Evolutionary conservation across 2,888 invertebrate species (phyloP).

Genomic region (Drosophila quinaria): DNA sequence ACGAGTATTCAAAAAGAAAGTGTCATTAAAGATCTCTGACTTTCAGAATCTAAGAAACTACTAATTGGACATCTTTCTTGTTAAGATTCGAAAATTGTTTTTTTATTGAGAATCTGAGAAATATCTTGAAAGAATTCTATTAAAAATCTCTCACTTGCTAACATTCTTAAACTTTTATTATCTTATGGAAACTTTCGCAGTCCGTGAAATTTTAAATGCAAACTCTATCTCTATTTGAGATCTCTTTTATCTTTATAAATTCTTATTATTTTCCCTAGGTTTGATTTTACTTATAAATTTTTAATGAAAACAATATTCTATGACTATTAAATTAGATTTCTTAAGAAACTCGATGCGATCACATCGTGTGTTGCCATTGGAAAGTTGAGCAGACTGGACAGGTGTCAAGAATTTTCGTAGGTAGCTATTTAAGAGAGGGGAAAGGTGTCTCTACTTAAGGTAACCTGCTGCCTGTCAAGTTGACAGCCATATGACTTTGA

Average conservation of each 20-base stretch:
- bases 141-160: neutral
- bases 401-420: conserved; percentile 51
- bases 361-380: conserved; percentile 43
- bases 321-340: conserved; percentile 23
- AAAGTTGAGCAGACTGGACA: conserved; percentile 49
- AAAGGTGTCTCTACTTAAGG: conserved; percentile 14
- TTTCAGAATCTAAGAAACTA: neutral
- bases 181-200: neutral
- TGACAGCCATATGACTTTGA: conserved; percentile 64
- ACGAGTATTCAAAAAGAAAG: too few relatives aligned
- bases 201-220: neutral
- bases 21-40: too few relatives aligned
- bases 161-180: neutral
- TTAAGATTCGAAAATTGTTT: too few relatives aligned
- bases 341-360: conserved; percentile 21
- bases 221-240: neutral
- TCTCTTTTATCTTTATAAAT: neutral
- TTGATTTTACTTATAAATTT: conserved; percentile 1
- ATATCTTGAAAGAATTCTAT: neutral
- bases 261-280: neutral
- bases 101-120: too few relatives aligned
- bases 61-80: neutral
- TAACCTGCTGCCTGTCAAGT: conserved; percentile 22
- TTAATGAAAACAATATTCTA: neutral
- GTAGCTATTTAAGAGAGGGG: neutral